Evolutionary conservation across 2,113 vertebrate genomes (phyloP).

Genomic region (Tachycineta bicolor): DNA sequence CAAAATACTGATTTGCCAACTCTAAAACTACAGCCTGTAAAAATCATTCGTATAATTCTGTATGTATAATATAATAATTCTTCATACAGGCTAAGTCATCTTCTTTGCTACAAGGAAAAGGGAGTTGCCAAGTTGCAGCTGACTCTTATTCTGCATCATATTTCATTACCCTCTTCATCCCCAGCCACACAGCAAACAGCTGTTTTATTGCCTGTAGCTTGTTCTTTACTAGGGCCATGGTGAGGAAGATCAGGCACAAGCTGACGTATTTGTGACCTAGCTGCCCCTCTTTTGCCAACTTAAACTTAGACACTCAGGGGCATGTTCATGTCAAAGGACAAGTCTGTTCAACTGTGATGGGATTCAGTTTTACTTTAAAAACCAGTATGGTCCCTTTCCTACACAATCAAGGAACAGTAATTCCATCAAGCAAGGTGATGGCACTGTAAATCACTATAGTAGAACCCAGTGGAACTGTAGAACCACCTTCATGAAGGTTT

Average conservation of each 20-base stretch:
- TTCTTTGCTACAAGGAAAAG: slow-evolving; percentile 6
- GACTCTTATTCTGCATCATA: slow-evolving; percentile 23
- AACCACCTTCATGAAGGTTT: background rate
- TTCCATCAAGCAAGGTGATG: background rate
- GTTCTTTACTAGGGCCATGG: background rate
- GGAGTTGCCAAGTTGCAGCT: slow-evolving; percentile 28
- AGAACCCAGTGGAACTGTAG: background rate
- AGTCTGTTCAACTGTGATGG: background rate
- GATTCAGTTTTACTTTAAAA: slow-evolving; percentile 8
- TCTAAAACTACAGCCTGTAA: background rate
- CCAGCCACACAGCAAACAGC: background rate
- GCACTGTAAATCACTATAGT: background rate
- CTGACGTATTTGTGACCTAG: background rate
- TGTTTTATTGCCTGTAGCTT: slow-evolving; percentile 21
- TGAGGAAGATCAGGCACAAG: background rate
- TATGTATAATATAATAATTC: background rate
- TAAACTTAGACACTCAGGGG: background rate
- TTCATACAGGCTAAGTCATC: background rate
- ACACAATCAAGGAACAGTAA: background rate
- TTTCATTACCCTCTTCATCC: slow-evolving; percentile 31
- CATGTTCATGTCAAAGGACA: background rate
- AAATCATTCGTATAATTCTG: background rate
- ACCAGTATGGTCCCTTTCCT: background rate
- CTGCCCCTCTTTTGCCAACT: background rate
- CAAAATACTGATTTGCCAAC: background rate